These are phyloP conservation scores for Macquaria ambigua DNA, from an alignment of 2,113 vertebrate species.

Conservation along the genomic window DNA sequence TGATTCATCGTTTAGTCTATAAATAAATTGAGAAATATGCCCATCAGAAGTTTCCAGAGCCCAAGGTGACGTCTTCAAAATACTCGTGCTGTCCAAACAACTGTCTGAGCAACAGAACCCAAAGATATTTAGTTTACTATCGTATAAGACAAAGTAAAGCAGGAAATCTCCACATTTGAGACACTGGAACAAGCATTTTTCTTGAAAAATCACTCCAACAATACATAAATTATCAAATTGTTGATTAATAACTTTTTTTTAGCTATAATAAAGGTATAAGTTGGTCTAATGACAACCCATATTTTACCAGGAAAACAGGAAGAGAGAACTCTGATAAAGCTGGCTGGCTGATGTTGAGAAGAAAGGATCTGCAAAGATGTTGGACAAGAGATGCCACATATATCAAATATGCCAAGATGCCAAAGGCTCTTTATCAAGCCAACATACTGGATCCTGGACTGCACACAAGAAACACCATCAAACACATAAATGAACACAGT, in stretches of 20 bases:
- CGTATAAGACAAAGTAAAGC: background rate
- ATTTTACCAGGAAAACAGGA: background rate
- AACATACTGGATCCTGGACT: slow-evolving; percentile 34
- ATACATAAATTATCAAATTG: background rate
- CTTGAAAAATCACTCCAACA: background rate
- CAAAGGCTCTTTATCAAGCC: slow-evolving; percentile 32
- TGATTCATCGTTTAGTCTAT: background rate
- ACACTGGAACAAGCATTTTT: background rate
- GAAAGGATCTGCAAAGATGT: slow-evolving; percentile 1
- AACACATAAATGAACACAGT: slow-evolving; percentile 43
- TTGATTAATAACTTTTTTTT: background rate
- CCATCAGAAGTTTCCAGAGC: background rate
- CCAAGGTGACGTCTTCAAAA: background rate
- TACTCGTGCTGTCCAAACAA: no score
- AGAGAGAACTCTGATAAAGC: background rate
- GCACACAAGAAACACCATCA: slow-evolving; percentile 54
- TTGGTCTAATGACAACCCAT: background rate
- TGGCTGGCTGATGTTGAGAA: background rate
- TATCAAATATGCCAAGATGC: background rate
- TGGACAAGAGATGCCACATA: slow-evolving; percentile 9
- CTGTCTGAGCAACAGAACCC: background rate
- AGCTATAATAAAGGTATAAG: background rate
- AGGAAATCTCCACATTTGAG: background rate
- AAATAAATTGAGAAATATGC: background rate
- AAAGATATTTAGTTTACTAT: background rate